phyloP scores from a whole-genome alignment of 2,888 invertebrate genomes.

The Trichopoda pennipes region DNA sequence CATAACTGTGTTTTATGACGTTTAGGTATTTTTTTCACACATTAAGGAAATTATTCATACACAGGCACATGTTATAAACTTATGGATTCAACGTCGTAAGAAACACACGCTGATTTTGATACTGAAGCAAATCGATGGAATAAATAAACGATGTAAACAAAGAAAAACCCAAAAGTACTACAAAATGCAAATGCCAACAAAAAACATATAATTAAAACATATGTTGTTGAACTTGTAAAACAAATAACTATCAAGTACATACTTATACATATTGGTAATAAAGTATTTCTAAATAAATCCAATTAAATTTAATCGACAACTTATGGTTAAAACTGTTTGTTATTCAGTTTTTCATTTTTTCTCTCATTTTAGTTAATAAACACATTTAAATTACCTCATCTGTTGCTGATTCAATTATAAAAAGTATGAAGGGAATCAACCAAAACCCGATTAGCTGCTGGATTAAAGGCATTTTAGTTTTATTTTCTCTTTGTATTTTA shows the following conservation, averaged over 20 bases:
- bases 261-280: too few species aligned
- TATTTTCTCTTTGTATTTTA: background rate
- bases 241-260: background rate
- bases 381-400: slow-evolving; percentile 71
- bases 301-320: too few species aligned
- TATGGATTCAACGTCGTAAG: background rate
- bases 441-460: slow-evolving; percentile 25
- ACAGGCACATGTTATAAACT: too few species aligned
- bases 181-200: background rate
- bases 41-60: too few species aligned
- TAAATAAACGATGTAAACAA: background rate
- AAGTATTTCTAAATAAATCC: too few species aligned
- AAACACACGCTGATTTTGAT: background rate
- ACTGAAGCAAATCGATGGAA: background rate
- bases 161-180: background rate
- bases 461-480: slow-evolving; percentile 33
- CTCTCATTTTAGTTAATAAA: background rate
- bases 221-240: background rate
- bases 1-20: too few species aligned
- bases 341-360: background rate
- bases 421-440: slow-evolving; percentile 55
- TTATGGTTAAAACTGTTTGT: too few species aligned
- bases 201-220: background rate
- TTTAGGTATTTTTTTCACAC: too few species aligned
- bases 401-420: slow-evolving; percentile 72